A percentile compares a stretch with the other conserved stretches of the same genome.
Conservation (phyloP, 2,113 vertebrate species). For the Odobenus rosmarus region DNA sequence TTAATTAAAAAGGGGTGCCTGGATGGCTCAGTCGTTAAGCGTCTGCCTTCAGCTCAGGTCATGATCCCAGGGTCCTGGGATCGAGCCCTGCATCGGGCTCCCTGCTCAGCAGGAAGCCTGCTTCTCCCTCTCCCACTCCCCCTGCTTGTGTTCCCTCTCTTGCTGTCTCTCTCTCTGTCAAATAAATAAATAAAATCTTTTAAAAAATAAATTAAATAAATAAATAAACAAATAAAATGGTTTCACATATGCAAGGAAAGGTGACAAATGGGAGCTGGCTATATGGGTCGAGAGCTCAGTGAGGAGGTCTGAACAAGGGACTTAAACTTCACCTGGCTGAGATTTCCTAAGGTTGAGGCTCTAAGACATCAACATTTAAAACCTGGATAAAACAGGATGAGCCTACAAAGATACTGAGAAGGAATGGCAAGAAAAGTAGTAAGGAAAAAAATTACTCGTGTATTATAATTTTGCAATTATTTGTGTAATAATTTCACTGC, state of each 20-base stretch:
- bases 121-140: too few relatives aligned
- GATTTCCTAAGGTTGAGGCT: neutral
- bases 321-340: neutral
- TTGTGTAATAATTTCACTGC: neutral
- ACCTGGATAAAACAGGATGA: neutral
- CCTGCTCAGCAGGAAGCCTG: too few relatives aligned
- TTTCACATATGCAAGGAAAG: neutral
- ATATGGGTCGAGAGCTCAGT: neutral
- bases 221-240: neutral
- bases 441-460: neutral
- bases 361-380: neutral
- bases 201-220: neutral
- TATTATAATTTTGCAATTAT: neutral
- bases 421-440: neutral
- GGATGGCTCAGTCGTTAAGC: too few relatives aligned
- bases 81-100: too few relatives aligned
- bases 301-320: neutral
- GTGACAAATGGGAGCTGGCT: neutral
- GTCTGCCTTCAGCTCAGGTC: too few relatives aligned
- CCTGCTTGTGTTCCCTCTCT: too few relatives aligned
- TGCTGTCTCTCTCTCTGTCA: neutral
- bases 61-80: too few relatives aligned
- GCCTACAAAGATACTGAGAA: neutral
- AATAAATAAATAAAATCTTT: neutral
- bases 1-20: too few relatives aligned